These are phyloP conservation scores for Karalla daura DNA, from an alignment of 2,797 vertebrate species.

Conservation along the genomic window DNA sequence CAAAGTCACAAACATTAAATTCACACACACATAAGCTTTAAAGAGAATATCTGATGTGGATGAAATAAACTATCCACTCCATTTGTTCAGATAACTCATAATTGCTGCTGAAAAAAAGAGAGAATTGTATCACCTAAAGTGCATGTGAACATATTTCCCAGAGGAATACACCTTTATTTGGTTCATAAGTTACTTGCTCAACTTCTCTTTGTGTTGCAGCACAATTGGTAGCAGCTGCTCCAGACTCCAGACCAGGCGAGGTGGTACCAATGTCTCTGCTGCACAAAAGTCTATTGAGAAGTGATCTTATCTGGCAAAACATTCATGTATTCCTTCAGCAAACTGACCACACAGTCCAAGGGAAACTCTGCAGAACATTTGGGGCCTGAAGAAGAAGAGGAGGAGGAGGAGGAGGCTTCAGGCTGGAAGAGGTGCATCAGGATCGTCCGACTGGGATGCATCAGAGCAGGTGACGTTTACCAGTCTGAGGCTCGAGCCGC, in stretches of 20 bases:
- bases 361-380: conserved; percentile 10
- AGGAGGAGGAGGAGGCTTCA: conserved; percentile 34
- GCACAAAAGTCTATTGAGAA: conserved; percentile 32
- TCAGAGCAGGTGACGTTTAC: conserved; percentile 42
- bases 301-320: conserved; percentile 43
- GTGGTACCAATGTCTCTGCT: background rate
- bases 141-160: conserved; percentile 23
- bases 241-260: background rate
- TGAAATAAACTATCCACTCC: too few species aligned
- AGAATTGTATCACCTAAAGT: too few species aligned
- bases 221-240: background rate
- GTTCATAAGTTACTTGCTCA: conserved; percentile 40
- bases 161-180: conserved; percentile 58
- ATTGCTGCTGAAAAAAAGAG: too few species aligned
- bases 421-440: conserved; percentile 24
- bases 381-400: background rate
- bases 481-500: conserved; percentile 27
- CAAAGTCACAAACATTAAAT: too few species aligned
- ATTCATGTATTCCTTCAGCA: conserved; percentile 47
- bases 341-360: conserved; percentile 9
- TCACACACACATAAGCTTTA: too few species aligned
- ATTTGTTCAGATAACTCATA: too few species aligned
- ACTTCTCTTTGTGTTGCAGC: conserved; percentile 15
- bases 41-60: too few species aligned
- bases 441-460: conserved; percentile 10